Conservation (phyloP, 2,113 vertebrate species). For the Pimephales promelas region DNA sequence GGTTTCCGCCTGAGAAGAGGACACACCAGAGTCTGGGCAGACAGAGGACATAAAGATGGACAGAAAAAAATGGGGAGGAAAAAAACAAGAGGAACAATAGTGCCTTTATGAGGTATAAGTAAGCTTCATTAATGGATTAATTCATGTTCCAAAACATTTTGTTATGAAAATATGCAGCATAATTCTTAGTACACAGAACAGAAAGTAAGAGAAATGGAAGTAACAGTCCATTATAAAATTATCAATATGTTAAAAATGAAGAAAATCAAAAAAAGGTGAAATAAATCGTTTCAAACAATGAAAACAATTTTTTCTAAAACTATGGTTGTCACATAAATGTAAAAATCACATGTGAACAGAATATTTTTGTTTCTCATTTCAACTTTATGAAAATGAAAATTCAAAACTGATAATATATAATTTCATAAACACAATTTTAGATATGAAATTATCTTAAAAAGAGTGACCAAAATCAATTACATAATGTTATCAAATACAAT, state of each 20-base stretch:
- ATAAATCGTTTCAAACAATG: no score
- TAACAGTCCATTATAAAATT: background rate
- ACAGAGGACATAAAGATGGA: background rate
- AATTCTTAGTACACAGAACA: background rate
- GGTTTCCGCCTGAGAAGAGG: conserved; percentile 71
- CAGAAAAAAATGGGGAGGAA: background rate
- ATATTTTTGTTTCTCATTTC: background rate
- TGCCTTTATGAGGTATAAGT: background rate
- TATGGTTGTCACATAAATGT: no score
- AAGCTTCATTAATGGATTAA: background rate
- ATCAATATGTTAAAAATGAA: no score
- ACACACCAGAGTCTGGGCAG: conserved; percentile 62
- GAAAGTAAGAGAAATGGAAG: background rate
- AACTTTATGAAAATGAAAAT: no score
- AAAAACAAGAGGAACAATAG: conserved; percentile 12
- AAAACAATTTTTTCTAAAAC: no score
- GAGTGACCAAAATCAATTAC: no score
- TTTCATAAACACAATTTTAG: no score
- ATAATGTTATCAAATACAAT: no score
- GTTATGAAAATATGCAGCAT: background rate
- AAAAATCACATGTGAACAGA: no score
- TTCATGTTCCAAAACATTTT: background rate
- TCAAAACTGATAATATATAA: no score
- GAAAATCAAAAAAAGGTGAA: no score
- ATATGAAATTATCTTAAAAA: background rate